A percentile compares a stretch with the other conserved stretches of the same genome.
phyloP scores from a whole-genome alignment of 2,888 invertebrate species.

The Busseola fusca region DNA sequence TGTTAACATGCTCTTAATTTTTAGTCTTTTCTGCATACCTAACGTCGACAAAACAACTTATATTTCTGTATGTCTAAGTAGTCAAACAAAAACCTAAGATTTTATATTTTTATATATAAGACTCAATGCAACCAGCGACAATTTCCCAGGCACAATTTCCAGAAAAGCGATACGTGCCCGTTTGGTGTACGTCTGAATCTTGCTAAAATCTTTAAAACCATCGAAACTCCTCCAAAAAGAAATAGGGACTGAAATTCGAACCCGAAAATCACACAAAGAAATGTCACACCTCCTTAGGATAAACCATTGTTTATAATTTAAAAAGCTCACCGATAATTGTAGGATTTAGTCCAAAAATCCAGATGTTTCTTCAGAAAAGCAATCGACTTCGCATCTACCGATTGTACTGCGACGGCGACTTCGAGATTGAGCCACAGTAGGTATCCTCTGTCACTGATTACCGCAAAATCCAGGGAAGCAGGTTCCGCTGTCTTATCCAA shows the following conservation, averaged over 20 bases:
- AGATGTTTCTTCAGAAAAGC: slow-evolving; percentile 93
- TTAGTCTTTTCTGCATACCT: no score
- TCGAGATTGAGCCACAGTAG: slow-evolving; percentile 93
- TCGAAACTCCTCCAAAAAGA: background rate
- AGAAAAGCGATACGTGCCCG: background rate
- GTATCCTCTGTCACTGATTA: slow-evolving; percentile 94
- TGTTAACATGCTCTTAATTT: no score
- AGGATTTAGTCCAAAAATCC: slow-evolving; percentile 93
- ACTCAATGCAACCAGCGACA: background rate
- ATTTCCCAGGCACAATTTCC: background rate
- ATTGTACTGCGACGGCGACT: slow-evolving; percentile 91
- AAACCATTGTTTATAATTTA: background rate
- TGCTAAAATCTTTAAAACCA: background rate
- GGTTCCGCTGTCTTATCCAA: slow-evolving; percentile 92
- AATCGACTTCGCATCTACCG: slow-evolving; percentile 91
- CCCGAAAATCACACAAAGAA: background rate
- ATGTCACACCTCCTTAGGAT: background rate
- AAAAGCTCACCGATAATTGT: slow-evolving; percentile 90
- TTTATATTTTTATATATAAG: no score
- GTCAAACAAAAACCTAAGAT: no score
- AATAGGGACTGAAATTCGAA: background rate
- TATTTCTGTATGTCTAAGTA: no score
- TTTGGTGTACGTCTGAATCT: background rate
- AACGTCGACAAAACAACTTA: no score
- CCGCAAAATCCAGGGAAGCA: slow-evolving; percentile 91